Base-by-base conservation (phyloP, 2,888 invertebrate genomes). In the Drosophila pseudotakahashii region DNA sequence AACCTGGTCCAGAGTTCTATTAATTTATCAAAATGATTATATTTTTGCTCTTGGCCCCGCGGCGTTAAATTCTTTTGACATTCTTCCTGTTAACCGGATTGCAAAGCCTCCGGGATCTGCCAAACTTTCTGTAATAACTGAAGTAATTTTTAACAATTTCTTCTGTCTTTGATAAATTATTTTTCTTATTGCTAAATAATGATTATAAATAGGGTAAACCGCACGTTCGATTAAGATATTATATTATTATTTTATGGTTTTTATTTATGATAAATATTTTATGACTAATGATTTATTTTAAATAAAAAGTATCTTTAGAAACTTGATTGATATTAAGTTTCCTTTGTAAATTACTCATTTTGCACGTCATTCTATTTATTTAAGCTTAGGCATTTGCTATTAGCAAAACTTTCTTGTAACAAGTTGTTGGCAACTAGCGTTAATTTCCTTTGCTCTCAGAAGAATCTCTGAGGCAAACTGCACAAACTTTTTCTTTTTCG, bases 21-120 rank as follows among this genome's bases (percentile, higher is more conserved):
- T 87, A 79, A 87, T 84, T 81, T 87, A 84, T 81, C 74, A 87
- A 84, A 81, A 72, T 75, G 39, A 67, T 69, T 78, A 60, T 58
- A 39, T 62, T 67, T 64, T 50, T 58, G 58, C 16, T 59, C 32
- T 47, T 30, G 62, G 34, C 42, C 16, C 41, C 16, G 57, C 52
- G 66, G 79, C 61, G 26, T 7, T 36, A 48, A 53, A 67, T 55
- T 59, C 41, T 59, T 64, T 63, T 51, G 67, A 47, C 52, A 55
- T 52, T 52, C 57, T 44, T 66, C 26, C 67, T 50, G 74, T 26
- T 54, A 42, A 63, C 50, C 41, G 32, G 39, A 23, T 52, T 42
- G 37, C 71, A 23, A 23, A 42, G 32, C 52, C 45, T 26, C 30
- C 13, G 19, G 37, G 9, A 45, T 30, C 19, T 7, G 50, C 13